A percentile compares a stretch with the other conserved stretches of the same genome.
Evolutionary conservation across 1,140 invertebrate species (phyloP).

Genomic region (Vanessa atalanta): DNA sequence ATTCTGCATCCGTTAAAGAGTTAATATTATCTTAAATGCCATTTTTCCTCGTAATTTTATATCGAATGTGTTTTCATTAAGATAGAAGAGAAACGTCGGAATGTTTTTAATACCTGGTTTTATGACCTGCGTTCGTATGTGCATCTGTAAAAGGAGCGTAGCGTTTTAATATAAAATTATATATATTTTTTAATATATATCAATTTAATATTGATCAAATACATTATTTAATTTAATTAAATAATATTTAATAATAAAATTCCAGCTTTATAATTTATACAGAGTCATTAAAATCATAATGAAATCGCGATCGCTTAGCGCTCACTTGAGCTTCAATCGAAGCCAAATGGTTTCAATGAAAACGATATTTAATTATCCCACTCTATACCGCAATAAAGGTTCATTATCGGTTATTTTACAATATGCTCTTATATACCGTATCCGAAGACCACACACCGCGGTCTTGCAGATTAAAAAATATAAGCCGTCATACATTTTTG

Average conservation of each 20-base stretch:
- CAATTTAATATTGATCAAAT: too few relatives aligned
- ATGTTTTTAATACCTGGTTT: conserved; percentile 33
- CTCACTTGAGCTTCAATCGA: conserved; percentile 2
- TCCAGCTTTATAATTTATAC: neutral
- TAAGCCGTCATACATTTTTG: neutral
- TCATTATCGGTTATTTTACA: conserved; percentile 12
- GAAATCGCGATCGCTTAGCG: neutral
- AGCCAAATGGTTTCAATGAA: conserved; percentile 30
- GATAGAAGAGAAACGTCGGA: conserved; percentile 19
- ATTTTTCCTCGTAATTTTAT: conserved; percentile 28
- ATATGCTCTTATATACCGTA: conserved; percentile 31
- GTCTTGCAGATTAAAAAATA: conserved; percentile 1
- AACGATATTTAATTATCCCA: conserved; percentile 42
- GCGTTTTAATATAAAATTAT: too few relatives aligned
- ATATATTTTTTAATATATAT: too few relatives aligned
- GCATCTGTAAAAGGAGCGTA: too few relatives aligned
- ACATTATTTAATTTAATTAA: too few relatives aligned
- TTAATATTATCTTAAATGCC: conserved; percentile 20
- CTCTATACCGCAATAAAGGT: conserved; percentile 21
- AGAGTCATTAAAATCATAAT: neutral
- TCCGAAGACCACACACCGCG: conserved; percentile 35
- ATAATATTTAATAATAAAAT: too few relatives aligned
- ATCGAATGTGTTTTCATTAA: conserved; percentile 38
- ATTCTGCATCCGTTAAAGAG: neutral
- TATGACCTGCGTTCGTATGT: conserved; percentile 19